These are phyloP conservation scores for Argopecten irradians DNA, from an alignment of 1,140 invertebrate species.

Conservation along the genomic window DNA sequence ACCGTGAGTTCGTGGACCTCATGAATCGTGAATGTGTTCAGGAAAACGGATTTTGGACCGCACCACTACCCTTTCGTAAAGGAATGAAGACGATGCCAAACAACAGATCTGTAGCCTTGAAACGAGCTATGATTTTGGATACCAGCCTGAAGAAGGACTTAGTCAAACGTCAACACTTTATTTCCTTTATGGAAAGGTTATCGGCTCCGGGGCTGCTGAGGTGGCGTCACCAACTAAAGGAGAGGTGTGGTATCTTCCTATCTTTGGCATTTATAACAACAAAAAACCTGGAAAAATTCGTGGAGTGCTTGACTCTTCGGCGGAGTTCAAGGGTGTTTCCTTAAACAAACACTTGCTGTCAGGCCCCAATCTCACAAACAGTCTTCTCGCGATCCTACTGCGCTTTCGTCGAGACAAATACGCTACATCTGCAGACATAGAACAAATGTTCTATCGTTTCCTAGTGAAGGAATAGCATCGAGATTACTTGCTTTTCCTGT, in stretches of 20 bases:
- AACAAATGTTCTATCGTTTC: no score
- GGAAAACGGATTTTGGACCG: conserved; percentile 33
- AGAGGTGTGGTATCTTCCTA: no score
- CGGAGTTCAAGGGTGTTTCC: no score
- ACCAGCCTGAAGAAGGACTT: no score
- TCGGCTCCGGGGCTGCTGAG: conserved; percentile 44
- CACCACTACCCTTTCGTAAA: conserved; percentile 31
- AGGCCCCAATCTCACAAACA: conserved; percentile 72
- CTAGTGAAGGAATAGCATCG: conserved; percentile 28
- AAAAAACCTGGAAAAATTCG: no score
- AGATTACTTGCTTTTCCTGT: conserved; percentile 40
- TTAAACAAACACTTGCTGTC: no score
- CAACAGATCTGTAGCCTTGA: conserved; percentile 30
- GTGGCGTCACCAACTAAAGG: no score
- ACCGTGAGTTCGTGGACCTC: neutral
- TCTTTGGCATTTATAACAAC: no score
- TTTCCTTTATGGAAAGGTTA: conserved; percentile 51
- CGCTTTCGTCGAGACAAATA: conserved; percentile 43
- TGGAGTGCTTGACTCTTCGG: no score
- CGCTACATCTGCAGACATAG: conserved; percentile 38
- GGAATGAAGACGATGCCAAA: neutral
- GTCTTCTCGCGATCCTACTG: conserved; percentile 46
- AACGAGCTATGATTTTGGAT: no score
- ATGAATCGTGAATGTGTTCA: conserved; percentile 31
- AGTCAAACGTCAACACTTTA: no score